Conservation (phyloP, 2,113 vertebrate genomes). For the Ctenodactylus gundi region DNA sequence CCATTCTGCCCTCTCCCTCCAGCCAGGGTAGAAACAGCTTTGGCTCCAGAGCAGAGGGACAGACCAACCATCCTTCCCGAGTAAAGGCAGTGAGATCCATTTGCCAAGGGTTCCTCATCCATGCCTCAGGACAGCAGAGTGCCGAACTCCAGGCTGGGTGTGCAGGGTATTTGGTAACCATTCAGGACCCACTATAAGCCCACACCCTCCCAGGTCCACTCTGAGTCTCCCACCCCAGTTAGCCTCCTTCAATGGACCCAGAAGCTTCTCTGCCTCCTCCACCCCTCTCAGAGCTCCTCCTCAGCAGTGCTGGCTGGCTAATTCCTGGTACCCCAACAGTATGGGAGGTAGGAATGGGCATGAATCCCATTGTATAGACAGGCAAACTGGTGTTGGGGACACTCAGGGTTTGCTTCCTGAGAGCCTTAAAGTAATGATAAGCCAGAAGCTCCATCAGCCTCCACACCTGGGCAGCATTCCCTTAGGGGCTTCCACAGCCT, state of each 20-base stretch:
- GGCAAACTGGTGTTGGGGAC: not conserved
- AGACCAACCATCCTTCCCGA: too few species aligned
- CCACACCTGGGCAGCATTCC: not conserved
- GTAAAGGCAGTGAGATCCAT: not conserved
- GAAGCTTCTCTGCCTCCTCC: not conserved
- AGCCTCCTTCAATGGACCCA: not conserved
- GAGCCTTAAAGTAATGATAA: not conserved
- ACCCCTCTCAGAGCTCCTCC: not conserved
- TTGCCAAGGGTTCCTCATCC: not conserved
- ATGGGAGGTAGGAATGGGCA: not conserved
- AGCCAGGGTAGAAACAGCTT: not conserved
- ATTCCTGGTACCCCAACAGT: not conserved
- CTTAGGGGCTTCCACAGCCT: not conserved
- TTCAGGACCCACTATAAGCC: fast-evolving
- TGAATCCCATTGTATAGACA: not conserved
- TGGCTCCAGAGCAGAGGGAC: not conserved
- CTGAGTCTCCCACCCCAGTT: not conserved
- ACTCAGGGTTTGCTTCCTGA: not conserved
- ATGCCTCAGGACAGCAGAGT: not conserved
- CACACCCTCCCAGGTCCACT: not conserved
- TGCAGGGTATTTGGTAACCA: fast-evolving
- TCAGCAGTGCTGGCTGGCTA: not conserved
- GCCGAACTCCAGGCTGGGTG: not conserved
- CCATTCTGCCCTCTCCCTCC: not conserved
- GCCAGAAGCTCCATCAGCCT: not conserved